phyloP scores from a whole-genome alignment of 2,888 invertebrate genomes.

The Macropis europaea region DNA sequence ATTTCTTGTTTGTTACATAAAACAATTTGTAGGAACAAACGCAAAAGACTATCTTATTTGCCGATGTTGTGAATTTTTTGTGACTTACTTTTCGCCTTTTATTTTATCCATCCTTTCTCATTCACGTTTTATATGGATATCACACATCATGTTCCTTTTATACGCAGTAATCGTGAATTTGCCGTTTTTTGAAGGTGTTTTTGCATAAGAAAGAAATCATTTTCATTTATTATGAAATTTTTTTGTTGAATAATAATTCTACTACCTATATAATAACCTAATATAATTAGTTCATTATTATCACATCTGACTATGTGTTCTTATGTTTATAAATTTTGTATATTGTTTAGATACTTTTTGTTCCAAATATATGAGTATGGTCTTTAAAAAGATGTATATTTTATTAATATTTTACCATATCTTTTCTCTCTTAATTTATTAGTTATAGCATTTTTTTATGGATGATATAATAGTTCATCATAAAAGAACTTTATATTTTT shows the following conservation, averaged over 20 bases:
- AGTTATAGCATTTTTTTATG: too few species aligned
- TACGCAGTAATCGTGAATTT: slow-evolving; percentile 35
- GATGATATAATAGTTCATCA: too few species aligned
- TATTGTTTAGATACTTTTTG: neutral
- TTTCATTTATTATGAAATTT: neutral
- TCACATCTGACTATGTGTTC: neutral
- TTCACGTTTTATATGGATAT: slow-evolving; percentile 11
- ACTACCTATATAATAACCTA: neutral
- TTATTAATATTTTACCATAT: neutral
- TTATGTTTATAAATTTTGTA: neutral
- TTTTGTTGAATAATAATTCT: neutral
- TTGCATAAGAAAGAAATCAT: neutral
- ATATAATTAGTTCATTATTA: neutral
- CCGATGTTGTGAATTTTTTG: slow-evolving; percentile 24
- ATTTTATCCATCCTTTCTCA: slow-evolving; percentile 1
- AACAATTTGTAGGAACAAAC: neutral
- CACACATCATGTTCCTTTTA: slow-evolving; percentile 12
- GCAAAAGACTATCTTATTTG: slow-evolving; percentile 20
- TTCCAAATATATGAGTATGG: neutral
- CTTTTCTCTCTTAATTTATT: neutral
- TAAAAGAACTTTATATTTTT: slow-evolving; percentile 1
- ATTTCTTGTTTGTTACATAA: neutral
- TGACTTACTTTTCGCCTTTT: neutral
- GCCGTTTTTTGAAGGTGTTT: neutral
- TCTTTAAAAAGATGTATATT: neutral